Evolutionary conservation across 2,113 vertebrate genomes (phyloP).

Genomic region (Leptosomus discolor): DNA sequence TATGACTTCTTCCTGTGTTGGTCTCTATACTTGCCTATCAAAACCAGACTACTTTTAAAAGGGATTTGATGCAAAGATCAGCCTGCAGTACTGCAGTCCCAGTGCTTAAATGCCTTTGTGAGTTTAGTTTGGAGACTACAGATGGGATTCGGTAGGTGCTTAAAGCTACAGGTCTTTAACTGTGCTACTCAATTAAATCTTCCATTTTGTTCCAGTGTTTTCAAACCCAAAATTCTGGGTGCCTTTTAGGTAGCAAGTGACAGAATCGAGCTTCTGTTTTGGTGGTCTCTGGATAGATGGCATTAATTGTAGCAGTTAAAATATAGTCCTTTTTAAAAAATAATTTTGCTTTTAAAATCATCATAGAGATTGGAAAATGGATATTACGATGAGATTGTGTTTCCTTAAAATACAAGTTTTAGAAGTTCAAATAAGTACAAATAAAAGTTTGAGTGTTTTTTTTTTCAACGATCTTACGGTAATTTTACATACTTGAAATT

Average conservation of each 20-base stretch:
- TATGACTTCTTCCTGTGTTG: background rate
- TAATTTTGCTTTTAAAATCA: background rate
- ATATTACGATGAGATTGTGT: background rate
- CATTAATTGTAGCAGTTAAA: background rate
- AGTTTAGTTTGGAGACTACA: background rate
- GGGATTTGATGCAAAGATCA: background rate
- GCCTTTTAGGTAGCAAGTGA: background rate
- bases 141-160: background rate
- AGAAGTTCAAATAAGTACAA: background rate
- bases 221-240: background rate
- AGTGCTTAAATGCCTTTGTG: background rate
- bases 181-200: background rate
- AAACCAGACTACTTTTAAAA: background rate
- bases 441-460: background rate
- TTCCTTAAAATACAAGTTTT: background rate
- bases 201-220: background rate
- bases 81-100: background rate
- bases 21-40: background rate
- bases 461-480: background rate
- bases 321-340: background rate
- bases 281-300: background rate
- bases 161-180: background rate
- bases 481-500: background rate
- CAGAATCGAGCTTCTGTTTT: background rate
- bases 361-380: background rate